A percentile compares a stretch with the other conserved stretches of the same genome.
These are phyloP conservation scores for Drosophila vallismaia DNA, from an alignment of 2,888 invertebrate genomes.

Conservation along the genomic window DNA sequence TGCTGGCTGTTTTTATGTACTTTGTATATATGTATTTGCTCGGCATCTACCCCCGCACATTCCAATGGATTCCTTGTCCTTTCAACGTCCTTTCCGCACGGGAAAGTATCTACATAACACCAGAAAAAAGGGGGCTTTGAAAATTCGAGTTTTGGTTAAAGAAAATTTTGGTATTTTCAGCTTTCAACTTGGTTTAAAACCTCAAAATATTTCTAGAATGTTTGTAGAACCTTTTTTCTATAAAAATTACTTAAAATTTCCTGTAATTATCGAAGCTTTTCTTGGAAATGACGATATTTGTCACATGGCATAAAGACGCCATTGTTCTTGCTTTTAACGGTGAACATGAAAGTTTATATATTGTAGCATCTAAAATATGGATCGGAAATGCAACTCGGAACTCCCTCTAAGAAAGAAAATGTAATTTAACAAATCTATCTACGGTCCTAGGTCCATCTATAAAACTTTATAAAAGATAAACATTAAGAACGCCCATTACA, in stretches of 20 bases:
- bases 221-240: no score
- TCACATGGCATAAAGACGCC: no score
- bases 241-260: no score
- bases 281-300: no score
- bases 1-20: slow-evolving; percentile 10
- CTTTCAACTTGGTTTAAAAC: background rate
- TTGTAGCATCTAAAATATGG: no score
- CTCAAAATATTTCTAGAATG: background rate
- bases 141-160: slow-evolving; percentile 7
- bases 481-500: slow-evolving; percentile 58
- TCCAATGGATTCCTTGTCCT: slow-evolving; percentile 67
- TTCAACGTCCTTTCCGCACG: slow-evolving; percentile 71
- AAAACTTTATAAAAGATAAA: slow-evolving; percentile 44
- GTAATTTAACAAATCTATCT: slow-evolving; percentile 1
- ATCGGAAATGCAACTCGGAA: no score
- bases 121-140: slow-evolving; percentile 25
- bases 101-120: slow-evolving; percentile 5
- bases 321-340: no score
- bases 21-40: slow-evolving; percentile 2
- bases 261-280: no score
- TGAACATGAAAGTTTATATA: no score
- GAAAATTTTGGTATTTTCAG: background rate
- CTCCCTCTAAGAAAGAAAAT: background rate
- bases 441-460: slow-evolving; percentile 35
- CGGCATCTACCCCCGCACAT: slow-evolving; percentile 17